Percentiles rank a stretch among this genome's conserved stretches.
phyloP scores from a whole-genome alignment of 2,113 vertebrate species.

The Rhinichthys klamathensis region DNA sequence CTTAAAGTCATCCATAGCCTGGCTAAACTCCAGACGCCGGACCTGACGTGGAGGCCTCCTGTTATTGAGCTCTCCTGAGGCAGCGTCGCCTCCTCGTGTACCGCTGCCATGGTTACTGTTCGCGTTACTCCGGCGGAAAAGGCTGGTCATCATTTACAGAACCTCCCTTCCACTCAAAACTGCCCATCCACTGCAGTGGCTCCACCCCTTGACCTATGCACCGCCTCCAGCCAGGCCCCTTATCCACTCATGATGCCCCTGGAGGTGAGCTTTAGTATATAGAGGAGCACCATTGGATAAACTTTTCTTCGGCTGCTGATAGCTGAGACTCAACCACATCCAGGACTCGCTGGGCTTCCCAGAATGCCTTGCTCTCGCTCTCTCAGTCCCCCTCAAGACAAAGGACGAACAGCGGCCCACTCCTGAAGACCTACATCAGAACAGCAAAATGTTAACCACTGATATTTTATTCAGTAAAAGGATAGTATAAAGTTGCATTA shows the following conservation, averaged over 20 bases:
- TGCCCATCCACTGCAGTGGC: slow-evolving; percentile 18
- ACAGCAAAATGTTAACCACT: slow-evolving; percentile 1
- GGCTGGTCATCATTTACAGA: slow-evolving; percentile 80
- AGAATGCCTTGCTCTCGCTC: slow-evolving; percentile 22
- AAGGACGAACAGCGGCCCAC: slow-evolving; percentile 10
- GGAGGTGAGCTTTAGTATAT: not conserved
- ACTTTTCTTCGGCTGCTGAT: slow-evolving; percentile 4
- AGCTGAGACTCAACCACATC: slow-evolving; percentile 36
- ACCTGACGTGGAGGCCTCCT: slow-evolving; percentile 89
- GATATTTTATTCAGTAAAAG: not conserved
- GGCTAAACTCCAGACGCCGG: slow-evolving; percentile 93
- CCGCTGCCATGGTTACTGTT: slow-evolving; percentile 67
- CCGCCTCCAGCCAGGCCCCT: not conserved
- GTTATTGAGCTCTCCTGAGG: slow-evolving; percentile 84
- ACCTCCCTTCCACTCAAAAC: slow-evolving; percentile 11
- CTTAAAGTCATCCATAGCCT: slow-evolving; percentile 99
- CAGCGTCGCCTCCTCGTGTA: slow-evolving; percentile 52
- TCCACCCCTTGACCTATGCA: slow-evolving; percentile 34
- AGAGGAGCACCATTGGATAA: slow-evolving; percentile 9
- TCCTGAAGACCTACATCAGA: slow-evolving; percentile 43
- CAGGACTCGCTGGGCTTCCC: slow-evolving; percentile 15
- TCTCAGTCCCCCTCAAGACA: slow-evolving; percentile 15
- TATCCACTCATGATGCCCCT: slow-evolving; percentile 49
- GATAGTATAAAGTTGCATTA: not conserved
- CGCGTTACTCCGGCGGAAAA: slow-evolving; percentile 76